phyloP scores from a whole-genome alignment of 2,797 vertebrate genomes.

The Sciurus vulgaris region DNA sequence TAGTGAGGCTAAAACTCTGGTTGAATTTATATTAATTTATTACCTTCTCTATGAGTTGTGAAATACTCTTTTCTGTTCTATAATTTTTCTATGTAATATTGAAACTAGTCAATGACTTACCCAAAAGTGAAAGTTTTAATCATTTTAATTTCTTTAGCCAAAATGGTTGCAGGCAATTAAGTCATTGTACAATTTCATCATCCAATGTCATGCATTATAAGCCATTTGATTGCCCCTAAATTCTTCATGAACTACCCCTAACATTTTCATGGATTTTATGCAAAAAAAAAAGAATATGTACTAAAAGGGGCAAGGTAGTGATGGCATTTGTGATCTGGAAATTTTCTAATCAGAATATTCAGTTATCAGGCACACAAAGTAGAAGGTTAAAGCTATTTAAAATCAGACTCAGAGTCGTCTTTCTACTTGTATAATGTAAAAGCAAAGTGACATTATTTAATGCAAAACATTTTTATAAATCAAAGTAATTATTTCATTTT shows the following conservation, averaged over 20 bases:
- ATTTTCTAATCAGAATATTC: not conserved
- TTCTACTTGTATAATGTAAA: constrained; percentile 56
- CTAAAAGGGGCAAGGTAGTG: not conserved
- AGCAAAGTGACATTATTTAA: not conserved
- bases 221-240: not conserved
- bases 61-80: not conserved
- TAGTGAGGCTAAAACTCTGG: constrained; percentile 24
- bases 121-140: not conserved
- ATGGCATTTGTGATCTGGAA: not conserved
- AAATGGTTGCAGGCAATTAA: not conserved
- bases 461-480: constrained; percentile 50
- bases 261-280: not conserved
- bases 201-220: not conserved
- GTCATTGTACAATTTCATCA: not conserved
- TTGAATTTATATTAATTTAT: constrained; percentile 48
- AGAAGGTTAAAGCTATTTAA: constrained; percentile 13
- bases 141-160: not conserved
- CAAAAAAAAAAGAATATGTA: not conserved
- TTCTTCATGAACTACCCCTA: not conserved
- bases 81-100: not conserved
- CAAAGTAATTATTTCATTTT: constrained; percentile 59
- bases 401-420: not conserved
- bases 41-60: not conserved
- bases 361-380: not conserved
- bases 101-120: not conserved